Evolutionary conservation across 2,888 invertebrate species (phyloP).

Genomic region (Brenthis hecate): DNA sequence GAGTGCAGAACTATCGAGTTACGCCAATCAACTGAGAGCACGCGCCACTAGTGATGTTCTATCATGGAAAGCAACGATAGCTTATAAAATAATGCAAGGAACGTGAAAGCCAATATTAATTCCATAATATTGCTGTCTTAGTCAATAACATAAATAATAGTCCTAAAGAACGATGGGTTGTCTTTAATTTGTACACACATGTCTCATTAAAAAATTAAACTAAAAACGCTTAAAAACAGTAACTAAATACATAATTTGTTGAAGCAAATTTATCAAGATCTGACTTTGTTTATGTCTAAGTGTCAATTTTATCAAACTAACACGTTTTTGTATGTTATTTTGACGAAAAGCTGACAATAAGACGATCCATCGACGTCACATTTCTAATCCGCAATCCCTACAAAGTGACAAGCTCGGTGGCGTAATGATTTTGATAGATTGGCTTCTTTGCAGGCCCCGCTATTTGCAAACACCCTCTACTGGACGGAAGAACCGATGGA

Average conservation of each 20-base stretch:
- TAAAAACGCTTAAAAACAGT: too few relatives aligned
- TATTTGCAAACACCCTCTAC: slow-evolving; percentile 82
- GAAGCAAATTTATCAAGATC: neutral
- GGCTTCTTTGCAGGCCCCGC: slow-evolving; percentile 78
- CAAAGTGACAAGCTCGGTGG: slow-evolving; percentile 70
- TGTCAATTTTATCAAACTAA: neutral
- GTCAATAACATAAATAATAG: too few relatives aligned
- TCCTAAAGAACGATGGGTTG: too few relatives aligned
- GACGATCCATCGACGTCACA: slow-evolving; percentile 44
- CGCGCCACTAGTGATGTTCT: slow-evolving; percentile 62
- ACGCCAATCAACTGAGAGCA: slow-evolving; percentile 80
- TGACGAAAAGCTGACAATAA: slow-evolving; percentile 32
- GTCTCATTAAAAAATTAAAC: too few relatives aligned
- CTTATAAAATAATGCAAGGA: slow-evolving; percentile 8
- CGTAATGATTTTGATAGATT: slow-evolving; percentile 82
- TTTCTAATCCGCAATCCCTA: slow-evolving; percentile 50
- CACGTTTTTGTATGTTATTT: slow-evolving; percentile 7
- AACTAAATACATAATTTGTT: too few relatives aligned
- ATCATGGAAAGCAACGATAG: slow-evolving; percentile 48
- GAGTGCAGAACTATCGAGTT: slow-evolving; percentile 79
- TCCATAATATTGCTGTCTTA: too few relatives aligned
- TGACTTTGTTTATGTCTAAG: neutral
- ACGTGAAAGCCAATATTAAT: too few relatives aligned
- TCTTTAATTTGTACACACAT: too few relatives aligned
- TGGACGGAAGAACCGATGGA: slow-evolving; percentile 50